A percentile compares a stretch with the other conserved stretches of the same genome.
phyloP scores from a whole-genome alignment of 1,140 invertebrate genomes.

The Bombus ignitus region DNA sequence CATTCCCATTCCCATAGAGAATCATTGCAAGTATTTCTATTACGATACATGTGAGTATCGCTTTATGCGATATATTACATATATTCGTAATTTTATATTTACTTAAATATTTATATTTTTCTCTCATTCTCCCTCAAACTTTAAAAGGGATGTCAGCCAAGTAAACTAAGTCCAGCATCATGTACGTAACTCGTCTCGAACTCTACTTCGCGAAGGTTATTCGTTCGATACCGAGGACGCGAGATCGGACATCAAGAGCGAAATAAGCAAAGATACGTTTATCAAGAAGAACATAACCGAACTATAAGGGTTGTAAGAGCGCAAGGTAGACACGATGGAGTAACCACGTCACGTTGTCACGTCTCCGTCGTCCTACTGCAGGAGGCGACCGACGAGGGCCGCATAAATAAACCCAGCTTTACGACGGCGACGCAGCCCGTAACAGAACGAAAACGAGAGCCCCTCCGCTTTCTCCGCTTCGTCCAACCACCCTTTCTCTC shows the following conservation, averaged over 20 bases:
- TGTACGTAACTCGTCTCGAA: background rate
- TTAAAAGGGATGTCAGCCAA: background rate
- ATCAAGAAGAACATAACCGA: constrained; percentile 64
- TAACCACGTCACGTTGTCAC: constrained; percentile 80
- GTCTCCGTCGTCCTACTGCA: constrained; percentile 77
- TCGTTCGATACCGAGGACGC: background rate
- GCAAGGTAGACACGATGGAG: constrained; percentile 66
- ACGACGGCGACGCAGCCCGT: constrained; percentile 70
- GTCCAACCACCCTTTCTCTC: background rate
- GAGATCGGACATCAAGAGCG: background rate
- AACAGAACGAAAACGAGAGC: constrained; percentile 71
- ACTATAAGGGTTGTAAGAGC: constrained; percentile 63
- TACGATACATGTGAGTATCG: too few relatives aligned
- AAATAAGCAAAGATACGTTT: constrained; percentile 48
- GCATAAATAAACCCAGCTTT: constrained; percentile 82
- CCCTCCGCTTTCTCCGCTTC: constrained; percentile 24
- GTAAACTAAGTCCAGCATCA: background rate
- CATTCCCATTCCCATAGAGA: background rate
- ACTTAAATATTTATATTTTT: background rate
- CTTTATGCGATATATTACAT: too few relatives aligned
- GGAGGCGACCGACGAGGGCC: constrained; percentile 77
- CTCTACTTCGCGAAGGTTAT: too few relatives aligned
- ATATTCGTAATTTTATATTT: background rate
- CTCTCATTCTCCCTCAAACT: background rate
- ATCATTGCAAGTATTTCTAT: background rate